Percentiles rank a stretch among this genome's conserved stretches.
Conservation (phyloP, 2,797 vertebrate genomes). For the Galago senegalensis region DNA sequence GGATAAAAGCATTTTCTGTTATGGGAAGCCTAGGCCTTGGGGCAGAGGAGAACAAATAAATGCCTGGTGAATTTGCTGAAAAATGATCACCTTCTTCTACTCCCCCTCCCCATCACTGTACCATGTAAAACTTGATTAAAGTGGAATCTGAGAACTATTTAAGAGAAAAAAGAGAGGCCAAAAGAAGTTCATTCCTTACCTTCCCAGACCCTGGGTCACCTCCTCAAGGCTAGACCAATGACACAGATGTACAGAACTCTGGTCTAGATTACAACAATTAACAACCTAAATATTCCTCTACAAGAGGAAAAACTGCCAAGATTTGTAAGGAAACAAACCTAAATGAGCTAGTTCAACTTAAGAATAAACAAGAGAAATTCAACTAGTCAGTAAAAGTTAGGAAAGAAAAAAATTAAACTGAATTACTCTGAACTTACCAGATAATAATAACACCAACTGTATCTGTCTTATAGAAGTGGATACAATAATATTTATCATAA, state of each 20-base stretch:
- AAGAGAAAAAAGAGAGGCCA: neutral
- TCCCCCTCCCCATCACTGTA: neutral
- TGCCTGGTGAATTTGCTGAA: neutral
- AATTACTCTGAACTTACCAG: neutral
- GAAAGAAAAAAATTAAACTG: neutral
- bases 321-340: neutral
- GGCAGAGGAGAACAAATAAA: neutral
- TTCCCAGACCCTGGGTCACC: neutral
- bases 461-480: neutral
- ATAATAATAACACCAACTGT: slow-evolving; percentile 3
- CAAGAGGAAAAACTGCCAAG: neutral
- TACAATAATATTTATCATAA: neutral
- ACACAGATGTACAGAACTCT: neutral
- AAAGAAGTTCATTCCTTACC: neutral
- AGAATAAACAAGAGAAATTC: neutral
- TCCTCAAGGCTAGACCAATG: neutral
- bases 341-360: neutral
- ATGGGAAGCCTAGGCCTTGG: neutral
- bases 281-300: neutral
- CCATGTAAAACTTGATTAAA: neutral
- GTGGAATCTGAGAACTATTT: neutral
- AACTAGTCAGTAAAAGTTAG: neutral
- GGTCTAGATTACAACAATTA: neutral
- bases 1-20: neutral
- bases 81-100: neutral